phyloP scores from a whole-genome alignment of 2,888 invertebrate genomes.

The Eremobia ochroleuca region DNA sequence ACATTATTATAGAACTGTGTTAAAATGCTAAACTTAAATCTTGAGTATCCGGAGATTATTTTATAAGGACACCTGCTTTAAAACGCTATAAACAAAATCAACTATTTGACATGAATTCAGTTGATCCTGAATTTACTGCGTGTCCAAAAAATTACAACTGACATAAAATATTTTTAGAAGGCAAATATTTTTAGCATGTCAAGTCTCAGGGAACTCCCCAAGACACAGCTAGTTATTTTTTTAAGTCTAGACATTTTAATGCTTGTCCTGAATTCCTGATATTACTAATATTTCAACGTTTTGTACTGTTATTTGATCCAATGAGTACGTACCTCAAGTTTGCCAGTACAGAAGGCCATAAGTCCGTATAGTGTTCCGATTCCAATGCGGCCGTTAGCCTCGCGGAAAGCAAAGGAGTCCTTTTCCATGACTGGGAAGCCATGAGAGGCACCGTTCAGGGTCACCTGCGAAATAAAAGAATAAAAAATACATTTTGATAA shows the following conservation, averaged over 20 bases:
- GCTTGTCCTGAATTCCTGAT: too few relatives aligned
- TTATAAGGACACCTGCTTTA: neutral
- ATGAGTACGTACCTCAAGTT: slow-evolving; percentile 88
- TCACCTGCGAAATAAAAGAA: slow-evolving; percentile 81
- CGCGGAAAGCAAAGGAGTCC: slow-evolving; percentile 92
- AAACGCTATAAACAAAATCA: neutral
- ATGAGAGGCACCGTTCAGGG: slow-evolving; percentile 92
- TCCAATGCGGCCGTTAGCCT: slow-evolving; percentile 90
- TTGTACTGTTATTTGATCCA: neutral
- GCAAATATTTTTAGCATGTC: neutral
- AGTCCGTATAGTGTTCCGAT: slow-evolving; percentile 93
- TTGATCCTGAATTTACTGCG: neutral
- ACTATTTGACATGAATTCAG: neutral
- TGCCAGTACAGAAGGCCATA: slow-evolving; percentile 91
- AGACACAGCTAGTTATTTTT: neutral
- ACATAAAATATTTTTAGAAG: neutral
- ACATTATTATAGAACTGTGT: neutral
- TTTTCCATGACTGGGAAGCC: slow-evolving; percentile 93
- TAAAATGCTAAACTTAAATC: neutral
- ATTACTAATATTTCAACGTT: neutral
- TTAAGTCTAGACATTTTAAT: neutral
- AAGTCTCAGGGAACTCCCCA: neutral
- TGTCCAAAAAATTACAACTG: neutral
- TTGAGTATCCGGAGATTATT: neutral
- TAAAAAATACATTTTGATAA: neutral